These are phyloP conservation scores for Psophia crepitans DNA, from an alignment of 2,113 vertebrate genomes.

Conservation along the genomic window DNA sequence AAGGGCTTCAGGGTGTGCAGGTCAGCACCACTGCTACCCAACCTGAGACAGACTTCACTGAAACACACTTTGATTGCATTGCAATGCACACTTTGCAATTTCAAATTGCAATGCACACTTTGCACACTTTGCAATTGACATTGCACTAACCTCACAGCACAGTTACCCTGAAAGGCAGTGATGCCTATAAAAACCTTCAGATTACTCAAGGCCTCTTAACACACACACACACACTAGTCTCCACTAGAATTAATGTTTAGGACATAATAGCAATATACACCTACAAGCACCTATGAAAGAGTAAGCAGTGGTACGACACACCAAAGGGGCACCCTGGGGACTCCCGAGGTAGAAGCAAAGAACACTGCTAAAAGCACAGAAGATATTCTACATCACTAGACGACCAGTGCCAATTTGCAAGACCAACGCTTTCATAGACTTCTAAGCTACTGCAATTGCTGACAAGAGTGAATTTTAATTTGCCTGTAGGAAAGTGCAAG, in stretches of 20 bases:
- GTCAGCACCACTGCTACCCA: background rate
- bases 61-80: background rate
- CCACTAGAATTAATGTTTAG: background rate
- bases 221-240: background rate
- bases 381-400: background rate
- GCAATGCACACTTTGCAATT: too few species aligned
- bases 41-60: background rate
- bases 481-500: background rate
- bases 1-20: background rate
- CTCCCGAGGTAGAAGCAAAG: background rate
- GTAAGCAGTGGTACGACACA: background rate
- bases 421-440: rapidly evolving
- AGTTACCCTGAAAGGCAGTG: background rate
- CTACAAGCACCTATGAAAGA: background rate
- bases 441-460: background rate
- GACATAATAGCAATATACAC: background rate
- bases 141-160: background rate
- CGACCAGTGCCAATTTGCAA: background rate
- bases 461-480: background rate
- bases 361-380: background rate
- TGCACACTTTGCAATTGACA: rapidly evolving
- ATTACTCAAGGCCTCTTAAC: background rate
- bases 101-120: too few species aligned
- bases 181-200: rapidly evolving
- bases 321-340: background rate